Evolutionary conservation across 2,888 invertebrate genomes (phyloP), one percentile per base, ranked within the genome.

Genomic region (Lycocerus yunnanus): DNA sequence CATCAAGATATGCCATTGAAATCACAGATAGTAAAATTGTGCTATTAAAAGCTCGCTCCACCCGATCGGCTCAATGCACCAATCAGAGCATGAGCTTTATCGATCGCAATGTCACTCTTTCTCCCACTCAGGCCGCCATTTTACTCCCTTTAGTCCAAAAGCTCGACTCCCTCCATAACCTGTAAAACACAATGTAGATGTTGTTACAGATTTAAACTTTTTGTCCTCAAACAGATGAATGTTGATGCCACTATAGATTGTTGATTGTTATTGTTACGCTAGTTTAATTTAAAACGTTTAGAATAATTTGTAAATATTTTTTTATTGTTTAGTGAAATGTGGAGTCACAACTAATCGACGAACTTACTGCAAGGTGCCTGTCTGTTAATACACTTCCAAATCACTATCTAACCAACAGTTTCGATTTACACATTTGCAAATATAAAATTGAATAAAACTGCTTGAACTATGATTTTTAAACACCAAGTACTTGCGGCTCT

Each of bases 51-150:
- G 78, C 79, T 82, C 81, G 79, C 82, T 83, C 82, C 84, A 82
- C 83, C 83, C 84, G 81, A 81, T 80, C 80, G 80, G 80, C 81
- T 81, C 80, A 81, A 77, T 82, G 82, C 82, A 79, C 87, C 87
- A 87, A 87, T 87, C 85, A 83, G 81, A 82, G 82, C 79, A 81
- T 82, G 83, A 79, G 84, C 83, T 82, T 81, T 87, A 87, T 87
- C 87, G 87, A 87, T 87, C 87, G 84, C 82, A 82, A 84, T 86
- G 86, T 86, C 86, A 85, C 85, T 85, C 84, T 84, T 84, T 84
- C 82, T 83, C 84, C 84, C 84, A 84, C 84, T 77, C 79, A 80
- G 80, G 85, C 82, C 85, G 86, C 86, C 86, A 86, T 86, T 85
- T 85, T 86, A 84, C 83, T 83, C 84, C 84, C 83, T 80, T 85